Evolutionary conservation across 2,888 invertebrate species (phyloP), one percentile per base, ranked within the genome.

Genomic region (Cabera pusaria): DNA sequence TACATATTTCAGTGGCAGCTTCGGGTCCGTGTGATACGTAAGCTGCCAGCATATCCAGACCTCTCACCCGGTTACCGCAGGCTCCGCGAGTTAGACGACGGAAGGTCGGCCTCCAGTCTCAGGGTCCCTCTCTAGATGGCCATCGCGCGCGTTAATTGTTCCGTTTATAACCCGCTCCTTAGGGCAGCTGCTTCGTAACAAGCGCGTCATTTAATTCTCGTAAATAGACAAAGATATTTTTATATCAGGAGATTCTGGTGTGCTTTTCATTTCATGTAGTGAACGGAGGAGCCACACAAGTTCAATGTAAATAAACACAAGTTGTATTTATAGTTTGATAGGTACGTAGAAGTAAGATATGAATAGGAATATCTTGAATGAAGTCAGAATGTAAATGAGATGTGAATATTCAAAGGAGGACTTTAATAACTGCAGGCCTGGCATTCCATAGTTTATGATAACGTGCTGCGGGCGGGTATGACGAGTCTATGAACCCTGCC

Each of bases 141-240:
- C 65, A 60, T 49, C 52, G 55, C 58, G 55, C 57, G 59, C 71
- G 72, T 76, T 86, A 85, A 87, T 86, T 85, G 86, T 82, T 80
- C 77, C 72, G 73, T 81, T 83, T 81, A 84, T 81, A 86, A 72
- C 82, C 74, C 74, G 75, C 80, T 81, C 69, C 73, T 78, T 72
- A 71, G 71, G 78, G 86, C 86, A 85, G 86, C 84, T 86, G 87
- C 72, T 75, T 80, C 74, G 65, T 83, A 83, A 78, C 83, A 83
- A 74, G 70, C 75, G 65, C 71, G 70, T 80, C 75, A 76, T 85
- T 85, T 84, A 82, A 84, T 79, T 82, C 82, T 83, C 72, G 76
- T 86, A 83, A 84, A 86, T 84, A 87, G 81, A 83, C 79, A 80
- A 77, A 83, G 82, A 85, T 87, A 87, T 88, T 85, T 87, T 83